These are phyloP conservation scores for Samia ricini DNA, from an alignment of 1,140 invertebrate genomes.

Conservation along the genomic window DNA sequence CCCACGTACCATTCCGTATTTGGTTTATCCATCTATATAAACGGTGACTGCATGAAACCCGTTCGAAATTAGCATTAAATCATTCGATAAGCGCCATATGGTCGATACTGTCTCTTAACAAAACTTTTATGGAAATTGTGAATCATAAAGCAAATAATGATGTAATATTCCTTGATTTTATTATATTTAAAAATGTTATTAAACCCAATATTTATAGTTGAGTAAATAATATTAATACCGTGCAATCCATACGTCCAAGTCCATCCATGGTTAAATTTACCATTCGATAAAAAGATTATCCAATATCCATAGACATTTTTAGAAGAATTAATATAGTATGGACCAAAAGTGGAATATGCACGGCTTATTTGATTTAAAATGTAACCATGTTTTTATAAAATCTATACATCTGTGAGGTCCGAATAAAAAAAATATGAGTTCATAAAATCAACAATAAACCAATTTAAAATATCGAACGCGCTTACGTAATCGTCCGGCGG, in stretches of 20 bases:
- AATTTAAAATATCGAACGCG: neutral
- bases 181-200: too few relatives aligned
- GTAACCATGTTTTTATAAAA: neutral
- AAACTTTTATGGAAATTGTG: neutral
- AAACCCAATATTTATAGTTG: too few relatives aligned
- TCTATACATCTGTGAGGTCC: neutral
- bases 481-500: neutral
- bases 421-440: neutral
- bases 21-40: conserved; percentile 62
- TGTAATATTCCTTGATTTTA: too few relatives aligned
- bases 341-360: too few relatives aligned
- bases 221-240: too few relatives aligned
- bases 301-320: too few relatives aligned
- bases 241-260: too few relatives aligned
- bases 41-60: conserved; percentile 44
- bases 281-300: too few relatives aligned
- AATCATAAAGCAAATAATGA: too few relatives aligned
- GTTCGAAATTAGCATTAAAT: conserved; percentile 51
- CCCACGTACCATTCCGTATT: conserved; percentile 57
- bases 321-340: too few relatives aligned
- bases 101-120: conserved; percentile 26
- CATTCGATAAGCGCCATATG: conserved; percentile 51
- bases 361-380: too few relatives aligned
- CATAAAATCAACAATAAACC: conserved; percentile 1
- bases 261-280: too few relatives aligned